Base-by-base conservation (phyloP, 53 echinoderm and acorn worm species). In the Hippasteria phrygiana region DNA sequence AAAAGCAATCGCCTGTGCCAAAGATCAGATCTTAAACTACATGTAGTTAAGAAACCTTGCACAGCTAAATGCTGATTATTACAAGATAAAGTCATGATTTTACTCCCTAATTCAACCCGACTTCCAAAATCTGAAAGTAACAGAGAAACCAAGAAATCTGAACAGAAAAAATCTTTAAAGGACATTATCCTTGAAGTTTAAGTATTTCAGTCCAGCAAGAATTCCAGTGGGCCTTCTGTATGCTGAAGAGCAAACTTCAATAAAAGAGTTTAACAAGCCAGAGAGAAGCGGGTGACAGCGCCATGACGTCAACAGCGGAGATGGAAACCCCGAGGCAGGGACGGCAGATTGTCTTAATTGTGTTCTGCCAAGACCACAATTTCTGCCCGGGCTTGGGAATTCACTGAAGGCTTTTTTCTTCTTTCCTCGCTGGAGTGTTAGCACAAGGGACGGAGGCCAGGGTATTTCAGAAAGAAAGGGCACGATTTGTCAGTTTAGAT, bases 291-390 rank as follows among this genome's bases (percentile, higher is more conserved):
- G 41, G 27, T 80, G 80, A 80, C 80, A 80, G 39, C 8, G 27
- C 35, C 20, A 83, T 83, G 83, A 83, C 83, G 83, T 83, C 83
- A 83, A 43, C 32, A 37, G 39, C 26, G 20, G 55, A 37, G 26
- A 56, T 42, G 55, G 10, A 24, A 14, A 36, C 80, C 80, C 27
- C 17, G 29, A 66, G 83, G 83, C 83, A 83, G n/a, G 64, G 11
- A 22, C 16, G 83, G 66, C 24, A 75, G 47, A 63, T 43, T 46
- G 43, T 67, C 83, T 41, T 67, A 83, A 83, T 83, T 83, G 83
- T 83, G 45, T 47, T 83, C 83, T 26, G 65, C 67, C 47, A 83
- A 67, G 7, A 67, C 83, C 67, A 32, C 83, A 32, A 46, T 66
- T 47, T 67, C 83, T 31, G 1, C 20, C 28, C 32, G 8, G 26